A percentile compares a stretch with the other conserved stretches of the same genome.
Evolutionary conservation across 35 echinoderm and acorn worm species (phyloP).

Genomic region (Chiridota heheva): DNA sequence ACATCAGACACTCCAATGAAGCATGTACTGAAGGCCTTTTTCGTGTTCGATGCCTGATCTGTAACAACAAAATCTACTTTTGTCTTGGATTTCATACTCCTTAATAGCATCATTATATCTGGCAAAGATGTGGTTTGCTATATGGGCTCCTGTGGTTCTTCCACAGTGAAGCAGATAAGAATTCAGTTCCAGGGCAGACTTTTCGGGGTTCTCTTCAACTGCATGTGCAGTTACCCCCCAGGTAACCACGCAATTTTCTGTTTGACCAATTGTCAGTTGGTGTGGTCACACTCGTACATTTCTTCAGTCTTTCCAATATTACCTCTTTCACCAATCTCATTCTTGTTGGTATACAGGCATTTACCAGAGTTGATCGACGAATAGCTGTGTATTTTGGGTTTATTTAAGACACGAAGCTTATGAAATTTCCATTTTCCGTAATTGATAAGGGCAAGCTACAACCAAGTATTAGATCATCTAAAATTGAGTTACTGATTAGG

Average conservation of each 20-base stretch:
- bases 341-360: background rate
- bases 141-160: no score
- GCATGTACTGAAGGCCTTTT: no score
- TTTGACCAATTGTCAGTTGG: slow-evolving; percentile 9
- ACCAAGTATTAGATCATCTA: slow-evolving; percentile 19
- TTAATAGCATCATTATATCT: no score
- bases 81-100: no score
- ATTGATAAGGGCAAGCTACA: slow-evolving; percentile 4
- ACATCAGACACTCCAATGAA: no score
- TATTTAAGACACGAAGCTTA: background rate
- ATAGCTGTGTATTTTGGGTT: slow-evolving; percentile 2
- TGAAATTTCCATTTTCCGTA: background rate
- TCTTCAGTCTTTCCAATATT: background rate
- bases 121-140: no score
- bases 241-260: slow-evolving; percentile 17
- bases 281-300: background rate
- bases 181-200: no score
- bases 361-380: background rate
- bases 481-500: slow-evolving; percentile 9
- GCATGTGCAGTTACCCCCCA: background rate
- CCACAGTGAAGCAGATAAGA: no score
- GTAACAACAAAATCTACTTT: no score
- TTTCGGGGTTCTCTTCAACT: background rate
- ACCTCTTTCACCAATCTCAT: background rate
- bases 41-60: no score